These are phyloP conservation scores for Melipona bicolor DNA, from an alignment of 2,888 invertebrate genomes.

Conservation along the genomic window DNA sequence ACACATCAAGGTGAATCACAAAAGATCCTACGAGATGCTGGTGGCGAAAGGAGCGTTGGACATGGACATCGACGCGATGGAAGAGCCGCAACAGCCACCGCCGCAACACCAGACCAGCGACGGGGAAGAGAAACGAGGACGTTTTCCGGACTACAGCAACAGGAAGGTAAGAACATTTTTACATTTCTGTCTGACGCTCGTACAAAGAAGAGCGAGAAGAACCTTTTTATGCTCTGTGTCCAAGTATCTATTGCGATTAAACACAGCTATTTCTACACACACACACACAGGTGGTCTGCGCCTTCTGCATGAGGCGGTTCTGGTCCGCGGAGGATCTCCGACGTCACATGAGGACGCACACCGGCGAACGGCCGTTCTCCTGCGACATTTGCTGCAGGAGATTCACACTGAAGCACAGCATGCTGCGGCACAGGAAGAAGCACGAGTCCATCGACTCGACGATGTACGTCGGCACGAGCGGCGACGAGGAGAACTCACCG, in stretches of 20 bases:
- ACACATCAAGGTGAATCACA: constrained; percentile 91
- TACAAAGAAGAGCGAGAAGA: too few relatives aligned
- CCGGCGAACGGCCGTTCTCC: constrained; percentile 95
- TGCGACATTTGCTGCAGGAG: constrained; percentile 95
- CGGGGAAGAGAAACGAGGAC: constrained; percentile 90
- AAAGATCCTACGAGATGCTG: constrained; percentile 92
- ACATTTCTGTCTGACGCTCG: neutral
- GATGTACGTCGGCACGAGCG: constrained; percentile 86
- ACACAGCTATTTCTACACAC: neutral
- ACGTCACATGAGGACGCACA: constrained; percentile 97
- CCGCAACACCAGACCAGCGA: constrained; percentile 86
- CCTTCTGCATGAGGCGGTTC: constrained; percentile 96
- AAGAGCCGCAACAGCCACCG: constrained; percentile 84
- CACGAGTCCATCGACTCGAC: constrained; percentile 88
- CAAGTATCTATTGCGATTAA: constrained; percentile 1
- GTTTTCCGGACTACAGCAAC: constrained; percentile 94
- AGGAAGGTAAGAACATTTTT: constrained; percentile 88
- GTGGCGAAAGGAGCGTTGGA: constrained; percentile 92
- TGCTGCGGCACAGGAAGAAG: constrained; percentile 96
- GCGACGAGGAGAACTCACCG: constrained; percentile 85
- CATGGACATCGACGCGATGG: constrained; percentile 85
- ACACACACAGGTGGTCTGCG: constrained; percentile 90
- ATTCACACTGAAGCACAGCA: constrained; percentile 97
- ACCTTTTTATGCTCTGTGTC: neutral
- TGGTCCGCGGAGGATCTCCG: constrained; percentile 97